Evolutionary conservation across 92 coral and sea anemone genomes (phyloP).

Genomic region (Epizoanthus scotinus): DNA sequence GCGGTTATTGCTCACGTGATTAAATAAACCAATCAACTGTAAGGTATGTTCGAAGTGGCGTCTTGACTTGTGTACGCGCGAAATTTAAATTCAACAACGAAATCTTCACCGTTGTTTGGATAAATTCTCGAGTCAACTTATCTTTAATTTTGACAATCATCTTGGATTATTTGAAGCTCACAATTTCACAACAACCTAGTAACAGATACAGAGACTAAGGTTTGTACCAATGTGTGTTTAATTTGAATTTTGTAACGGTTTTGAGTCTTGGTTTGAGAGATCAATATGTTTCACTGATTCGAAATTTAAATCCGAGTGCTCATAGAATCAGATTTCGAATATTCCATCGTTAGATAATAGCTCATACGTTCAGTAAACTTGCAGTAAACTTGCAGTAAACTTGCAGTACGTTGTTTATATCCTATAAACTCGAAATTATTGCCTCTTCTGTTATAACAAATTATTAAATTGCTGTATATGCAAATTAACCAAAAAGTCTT

Average conservation of each 20-base stretch:
- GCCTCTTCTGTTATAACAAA: neutral
- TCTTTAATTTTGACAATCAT: neutral
- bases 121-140: neutral
- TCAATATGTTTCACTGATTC: neutral
- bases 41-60: neutral
- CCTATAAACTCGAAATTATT: no score
- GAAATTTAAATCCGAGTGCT: neutral
- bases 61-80: conserved; percentile 7
- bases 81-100: conserved; percentile 34
- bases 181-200: neutral
- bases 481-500: neutral
- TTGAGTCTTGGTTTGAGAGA: no score
- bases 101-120: neutral
- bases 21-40: conserved; percentile 8
- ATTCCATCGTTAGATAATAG: no score
- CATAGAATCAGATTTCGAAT: no score
- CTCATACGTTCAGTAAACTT: no score
- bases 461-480: neutral
- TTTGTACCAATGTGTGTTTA: neutral
- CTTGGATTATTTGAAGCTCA: neutral
- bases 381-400: no score
- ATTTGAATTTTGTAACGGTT: neutral
- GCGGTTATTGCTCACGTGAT: conserved; percentile 19
- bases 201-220: neutral
- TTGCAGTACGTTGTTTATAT: no score